Base-by-base conservation (phyloP, 2,797 vertebrate genomes). In the Craterocephalus amniculus region DNA sequence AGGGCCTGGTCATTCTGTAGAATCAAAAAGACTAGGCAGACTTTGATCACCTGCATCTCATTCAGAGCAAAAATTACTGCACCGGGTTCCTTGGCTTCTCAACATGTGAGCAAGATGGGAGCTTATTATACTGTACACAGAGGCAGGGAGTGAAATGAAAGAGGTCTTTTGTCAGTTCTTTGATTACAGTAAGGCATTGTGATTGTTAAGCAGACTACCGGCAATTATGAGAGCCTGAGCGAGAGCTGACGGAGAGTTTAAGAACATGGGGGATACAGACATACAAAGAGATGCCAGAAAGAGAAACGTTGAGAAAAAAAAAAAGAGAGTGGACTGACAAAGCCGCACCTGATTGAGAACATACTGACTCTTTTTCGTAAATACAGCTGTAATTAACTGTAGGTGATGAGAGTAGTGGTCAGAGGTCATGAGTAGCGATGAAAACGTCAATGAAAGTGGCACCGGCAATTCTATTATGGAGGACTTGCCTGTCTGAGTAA, bases 1-100 rank as follows among this genome's bases (percentile, higher is more conserved):
- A 88, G 84, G 86, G 83, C 72, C 82, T 76, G 86, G 90, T 90
- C 88, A 91, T 90, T 93, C 91, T 80, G 7, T 22, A 75, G 87
- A 92, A 94, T 94, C 92, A 94, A 93, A 94, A 93, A 92, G 92
- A 93, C 92, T 93, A 73, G 64, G 66, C 69, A 52, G 81, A 93
- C 93, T 95, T 94, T 94, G 93, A 94, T 94, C 93, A 94, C 89
- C 85, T 83, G 85, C 86, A 87, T 92, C 89, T 92, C 87, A 89
- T 92, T 92, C 92, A 83, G 69, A 83, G 83, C 78, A 81, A 90
- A 90, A 93, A 93, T 91, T 84, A 93, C 87, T 67, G 84, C 78
- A 54, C 73, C 9, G 76, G 68, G 87, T 83, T 88, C 79, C 58
- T 74, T 64, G 84, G 91, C 90, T 92, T 86, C 83, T 86, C 87